Base-by-base conservation (phyloP, 2,797 vertebrate genomes). In the Myripristis jacobus region DNA sequence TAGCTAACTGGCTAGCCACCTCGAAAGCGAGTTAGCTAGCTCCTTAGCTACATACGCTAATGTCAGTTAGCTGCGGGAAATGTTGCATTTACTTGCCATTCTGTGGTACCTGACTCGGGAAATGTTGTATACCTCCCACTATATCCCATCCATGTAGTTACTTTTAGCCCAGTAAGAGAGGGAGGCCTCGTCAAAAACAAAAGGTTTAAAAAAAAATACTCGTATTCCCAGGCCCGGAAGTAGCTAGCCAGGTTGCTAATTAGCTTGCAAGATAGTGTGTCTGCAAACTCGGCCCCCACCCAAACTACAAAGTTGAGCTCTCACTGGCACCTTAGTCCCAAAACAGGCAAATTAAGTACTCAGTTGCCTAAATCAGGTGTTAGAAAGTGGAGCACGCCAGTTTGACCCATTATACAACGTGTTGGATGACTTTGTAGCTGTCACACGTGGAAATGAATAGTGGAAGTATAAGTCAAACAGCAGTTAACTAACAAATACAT, bases 1-100 rank as follows among this genome's bases (percentile, higher is more conserved):
- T 79, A 74, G 86, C 82, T 88, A 86, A 83, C 65, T 62, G 57
- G 81, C 83, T 90, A 89, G 67, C 80, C n/a, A 68, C 66, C 54
- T 62, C 67, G 27, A 51, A 46, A 4, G 50, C 25, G 66, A 54
- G 29, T 43, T 65, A 84, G 82, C 75, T 86, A 90, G 78, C 85
- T 66, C 13, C 50, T 77, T 69, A 55, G 75, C 81, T 82, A 82
- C 81, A 63, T 24, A 50, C 8, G 77, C 79, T 77, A 70, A 65
- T 12, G 66, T 77, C 13, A 61, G 10, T 15, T 50, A 56, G 16
- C 31, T 59, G 69, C 53, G 43, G 22, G 16, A 41, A 48, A 9
- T 15, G 24, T 3, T 69, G 13, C 34, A 0, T 16, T 0, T 65
- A 16, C n/a, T 29, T 46, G 43, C 9, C 47, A 18, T 11, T 54